Evolutionary conservation across 2,113 vertebrate genomes (phyloP).

Genomic region (Rhinoptilus africanus): DNA sequence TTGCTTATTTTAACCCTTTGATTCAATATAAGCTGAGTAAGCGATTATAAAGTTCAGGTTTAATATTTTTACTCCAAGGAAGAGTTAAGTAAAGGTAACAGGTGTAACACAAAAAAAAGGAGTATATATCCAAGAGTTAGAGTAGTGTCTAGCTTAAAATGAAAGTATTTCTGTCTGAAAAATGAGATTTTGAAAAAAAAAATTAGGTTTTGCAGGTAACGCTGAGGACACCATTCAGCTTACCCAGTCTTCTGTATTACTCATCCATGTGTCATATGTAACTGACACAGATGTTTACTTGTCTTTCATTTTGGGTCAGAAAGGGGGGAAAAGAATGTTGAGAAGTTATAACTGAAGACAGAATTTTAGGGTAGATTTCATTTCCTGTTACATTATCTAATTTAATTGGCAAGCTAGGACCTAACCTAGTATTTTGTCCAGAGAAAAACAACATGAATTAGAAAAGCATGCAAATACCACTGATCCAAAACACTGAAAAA

Average conservation of each 20-base stretch:
- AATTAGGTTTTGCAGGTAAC: not conserved
- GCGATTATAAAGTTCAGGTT: not conserved
- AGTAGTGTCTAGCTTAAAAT: not conserved
- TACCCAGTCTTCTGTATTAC: not conserved
- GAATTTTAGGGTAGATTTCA: not conserved
- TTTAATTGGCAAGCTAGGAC: conserved; percentile 42
- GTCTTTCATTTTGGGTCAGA: not conserved
- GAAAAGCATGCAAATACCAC: conserved; percentile 80
- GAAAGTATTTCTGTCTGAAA: not conserved
- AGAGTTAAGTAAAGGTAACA: not conserved
- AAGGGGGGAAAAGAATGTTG: conserved; percentile 53
- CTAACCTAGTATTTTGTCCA: conserved; percentile 55
- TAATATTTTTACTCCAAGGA: not conserved
- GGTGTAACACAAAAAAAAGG: not conserved
- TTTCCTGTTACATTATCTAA: not conserved
- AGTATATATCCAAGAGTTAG: not conserved
- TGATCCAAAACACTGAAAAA: conserved; percentile 78
- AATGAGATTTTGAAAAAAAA: not conserved
- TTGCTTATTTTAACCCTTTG: not conserved
- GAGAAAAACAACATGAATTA: conserved; percentile 76
- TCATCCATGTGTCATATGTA: accelerated
- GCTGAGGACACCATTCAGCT: not conserved
- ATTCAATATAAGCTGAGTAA: not conserved
- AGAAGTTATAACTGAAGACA: conserved; percentile 39
- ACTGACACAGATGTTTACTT: not conserved